Conservation (phyloP, 1,140 invertebrate genomes). For the Pseudomyrmex pallidus region DNA sequence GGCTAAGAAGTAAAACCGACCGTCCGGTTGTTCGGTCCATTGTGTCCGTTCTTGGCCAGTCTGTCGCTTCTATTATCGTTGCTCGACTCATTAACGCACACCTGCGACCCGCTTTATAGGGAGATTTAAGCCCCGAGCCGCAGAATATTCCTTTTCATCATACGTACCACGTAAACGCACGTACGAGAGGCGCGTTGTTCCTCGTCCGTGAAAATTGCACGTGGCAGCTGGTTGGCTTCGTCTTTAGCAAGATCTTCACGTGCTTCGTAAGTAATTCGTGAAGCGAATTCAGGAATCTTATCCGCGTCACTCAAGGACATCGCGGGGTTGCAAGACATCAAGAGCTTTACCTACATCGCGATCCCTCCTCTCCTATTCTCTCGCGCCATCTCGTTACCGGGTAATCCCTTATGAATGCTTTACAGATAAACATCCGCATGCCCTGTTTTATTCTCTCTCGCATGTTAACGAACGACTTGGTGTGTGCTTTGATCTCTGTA, state of each 20-base stretch:
- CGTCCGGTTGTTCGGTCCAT: slow-evolving; percentile 36
- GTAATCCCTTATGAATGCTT: slow-evolving; percentile 47
- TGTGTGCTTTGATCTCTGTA: slow-evolving; percentile 36
- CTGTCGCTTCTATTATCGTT: slow-evolving; percentile 69
- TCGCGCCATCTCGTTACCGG: slow-evolving; percentile 61
- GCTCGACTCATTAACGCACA: slow-evolving; percentile 72
- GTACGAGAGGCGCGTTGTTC: slow-evolving; percentile 29
- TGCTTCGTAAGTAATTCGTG: slow-evolving; percentile 78
- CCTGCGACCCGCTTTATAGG: slow-evolving; percentile 65
- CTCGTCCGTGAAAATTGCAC: slow-evolving; percentile 57
- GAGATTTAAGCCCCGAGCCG: slow-evolving; percentile 41
- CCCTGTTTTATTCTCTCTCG: neutral
- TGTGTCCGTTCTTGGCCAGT: slow-evolving; percentile 52
- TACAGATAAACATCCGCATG: slow-evolving; percentile 37
- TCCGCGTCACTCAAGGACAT: slow-evolving; percentile 66
- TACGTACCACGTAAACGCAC: slow-evolving; percentile 19
- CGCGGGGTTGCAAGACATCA: neutral
- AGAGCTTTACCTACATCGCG: slow-evolving; percentile 43
- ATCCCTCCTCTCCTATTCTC: slow-evolving; percentile 16
- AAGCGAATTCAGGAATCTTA: slow-evolving; percentile 74
- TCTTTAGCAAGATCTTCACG: slow-evolving; percentile 74
- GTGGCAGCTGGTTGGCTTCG: slow-evolving; percentile 56
- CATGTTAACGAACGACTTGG: slow-evolving; percentile 36
- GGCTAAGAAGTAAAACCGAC: neutral
- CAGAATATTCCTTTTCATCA: slow-evolving; percentile 41